Evolutionary conservation across 1,140 invertebrate genomes (phyloP).

Genomic region (Drosophila nasuta): DNA sequence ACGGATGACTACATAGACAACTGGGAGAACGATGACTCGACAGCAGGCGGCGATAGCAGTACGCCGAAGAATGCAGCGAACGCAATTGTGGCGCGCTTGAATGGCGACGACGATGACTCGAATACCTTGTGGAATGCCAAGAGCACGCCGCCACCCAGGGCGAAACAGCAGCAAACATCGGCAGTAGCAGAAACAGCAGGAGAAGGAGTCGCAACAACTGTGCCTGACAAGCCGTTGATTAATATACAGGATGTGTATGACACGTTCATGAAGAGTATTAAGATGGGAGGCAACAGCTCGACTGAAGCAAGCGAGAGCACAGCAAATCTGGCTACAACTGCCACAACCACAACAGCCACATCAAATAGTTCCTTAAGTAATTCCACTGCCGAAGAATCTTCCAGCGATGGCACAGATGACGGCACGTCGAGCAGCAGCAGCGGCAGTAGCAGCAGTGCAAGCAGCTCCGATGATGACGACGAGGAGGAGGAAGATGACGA

Average conservation of each 20-base stretch:
- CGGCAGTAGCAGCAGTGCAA: constrained; percentile 37
- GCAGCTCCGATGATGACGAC: constrained; percentile 41
- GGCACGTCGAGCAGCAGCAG: constrained; percentile 39
- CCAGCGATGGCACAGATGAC: constrained; percentile 45
- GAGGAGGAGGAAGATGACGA: constrained; percentile 28
- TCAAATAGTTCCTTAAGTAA: constrained; percentile 58
- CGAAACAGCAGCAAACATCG: constrained; percentile 8
- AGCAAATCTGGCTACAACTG: not conserved
- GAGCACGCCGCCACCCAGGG: constrained; percentile 66
- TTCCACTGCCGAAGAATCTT: constrained; percentile 58
- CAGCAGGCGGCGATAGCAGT: constrained; percentile 48
- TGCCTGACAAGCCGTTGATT: constrained; percentile 30
- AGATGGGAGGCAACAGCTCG: constrained; percentile 44
- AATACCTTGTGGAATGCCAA: constrained; percentile 72
- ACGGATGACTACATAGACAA: constrained; percentile 83
- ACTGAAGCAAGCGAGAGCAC: constrained; percentile 10
- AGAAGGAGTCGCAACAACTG: not conserved
- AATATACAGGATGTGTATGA: constrained; percentile 78
- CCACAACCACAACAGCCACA: no score
- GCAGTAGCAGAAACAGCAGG: not conserved
- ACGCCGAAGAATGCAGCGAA: constrained; percentile 48
- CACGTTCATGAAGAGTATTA: constrained; percentile 80
- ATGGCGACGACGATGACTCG: constrained; percentile 67
- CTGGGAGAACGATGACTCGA: constrained; percentile 81
- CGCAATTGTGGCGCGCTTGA: constrained; percentile 7